These are phyloP conservation scores for Peromyscus aztecus DNA, from an alignment of 2,797 vertebrate species.

Conservation along the genomic window DNA sequence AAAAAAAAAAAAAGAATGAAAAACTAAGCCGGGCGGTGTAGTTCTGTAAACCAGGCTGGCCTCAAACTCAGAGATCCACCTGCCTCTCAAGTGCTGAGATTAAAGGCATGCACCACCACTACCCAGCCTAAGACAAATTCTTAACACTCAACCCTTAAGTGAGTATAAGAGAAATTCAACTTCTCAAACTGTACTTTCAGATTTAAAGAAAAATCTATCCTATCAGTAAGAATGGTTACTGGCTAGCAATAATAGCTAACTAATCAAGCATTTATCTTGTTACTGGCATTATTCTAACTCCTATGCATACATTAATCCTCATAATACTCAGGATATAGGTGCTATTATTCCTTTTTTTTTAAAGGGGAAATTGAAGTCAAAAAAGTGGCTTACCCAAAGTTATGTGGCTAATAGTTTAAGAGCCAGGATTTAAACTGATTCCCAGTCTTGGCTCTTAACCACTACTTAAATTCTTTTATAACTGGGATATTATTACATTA, in stretches of 20 bases:
- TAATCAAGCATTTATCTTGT: not conserved
- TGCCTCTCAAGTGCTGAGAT: not conserved
- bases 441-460: not conserved
- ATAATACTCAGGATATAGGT: not conserved
- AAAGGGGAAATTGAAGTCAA: not conserved
- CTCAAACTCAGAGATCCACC: not conserved
- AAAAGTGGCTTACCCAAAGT: not conserved
- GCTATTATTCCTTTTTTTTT: not conserved
- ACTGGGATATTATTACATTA: not conserved
- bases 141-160: not conserved
- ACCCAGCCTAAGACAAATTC: no score
- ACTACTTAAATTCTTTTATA: not conserved
- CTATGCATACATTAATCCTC: not conserved
- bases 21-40: not conserved
- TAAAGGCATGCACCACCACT: not conserved
- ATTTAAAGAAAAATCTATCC: not conserved
- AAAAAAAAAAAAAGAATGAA: not conserved
- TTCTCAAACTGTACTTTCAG: not conserved
- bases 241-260: not conserved
- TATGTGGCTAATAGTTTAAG: not conserved
- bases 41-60: no score
- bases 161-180: not conserved
- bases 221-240: conserved; percentile 1
- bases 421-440: not conserved
- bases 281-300: not conserved